phyloP scores from a whole-genome alignment of 2,113 vertebrate species.

The Orycteropus afer region DNA sequence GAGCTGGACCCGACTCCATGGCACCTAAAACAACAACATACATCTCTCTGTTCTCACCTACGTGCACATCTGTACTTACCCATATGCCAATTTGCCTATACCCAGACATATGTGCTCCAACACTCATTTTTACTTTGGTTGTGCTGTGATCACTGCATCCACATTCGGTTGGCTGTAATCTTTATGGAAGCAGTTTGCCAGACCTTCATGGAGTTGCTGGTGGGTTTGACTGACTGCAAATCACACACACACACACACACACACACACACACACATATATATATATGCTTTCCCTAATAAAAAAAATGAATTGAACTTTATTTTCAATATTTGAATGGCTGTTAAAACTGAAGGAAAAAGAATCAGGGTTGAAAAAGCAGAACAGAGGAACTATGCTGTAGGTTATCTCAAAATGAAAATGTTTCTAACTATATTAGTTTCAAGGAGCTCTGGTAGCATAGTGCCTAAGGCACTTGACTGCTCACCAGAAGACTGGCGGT shows the following conservation, averaged over 20 bases:
- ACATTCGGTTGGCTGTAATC: neutral
- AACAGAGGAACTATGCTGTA: neutral
- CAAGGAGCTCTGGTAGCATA: no score
- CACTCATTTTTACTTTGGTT: no score
- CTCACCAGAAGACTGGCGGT: no score
- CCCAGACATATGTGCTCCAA: neutral
- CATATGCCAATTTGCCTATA: neutral
- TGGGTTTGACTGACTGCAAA: no score
- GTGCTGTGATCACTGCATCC: no score
- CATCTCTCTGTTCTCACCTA: no score
- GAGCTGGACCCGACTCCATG: no score
- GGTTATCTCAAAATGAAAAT: neutral
- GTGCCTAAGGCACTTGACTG: no score
- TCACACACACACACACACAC: neutral
- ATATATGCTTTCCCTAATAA: neutral
- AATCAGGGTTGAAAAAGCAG: neutral
- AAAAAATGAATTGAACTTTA: neutral
- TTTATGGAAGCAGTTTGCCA: neutral
- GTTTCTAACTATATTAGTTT: neutral
- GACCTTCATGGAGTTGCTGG: neutral
- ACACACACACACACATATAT: neutral
- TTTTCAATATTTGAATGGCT: constrained; percentile 3
- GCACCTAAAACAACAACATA: no score
- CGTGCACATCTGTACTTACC: no score
- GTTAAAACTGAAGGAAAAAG: neutral